Evolutionary conservation across 2,113 vertebrate genomes (phyloP).

Genomic region (Hassar affinis): DNA sequence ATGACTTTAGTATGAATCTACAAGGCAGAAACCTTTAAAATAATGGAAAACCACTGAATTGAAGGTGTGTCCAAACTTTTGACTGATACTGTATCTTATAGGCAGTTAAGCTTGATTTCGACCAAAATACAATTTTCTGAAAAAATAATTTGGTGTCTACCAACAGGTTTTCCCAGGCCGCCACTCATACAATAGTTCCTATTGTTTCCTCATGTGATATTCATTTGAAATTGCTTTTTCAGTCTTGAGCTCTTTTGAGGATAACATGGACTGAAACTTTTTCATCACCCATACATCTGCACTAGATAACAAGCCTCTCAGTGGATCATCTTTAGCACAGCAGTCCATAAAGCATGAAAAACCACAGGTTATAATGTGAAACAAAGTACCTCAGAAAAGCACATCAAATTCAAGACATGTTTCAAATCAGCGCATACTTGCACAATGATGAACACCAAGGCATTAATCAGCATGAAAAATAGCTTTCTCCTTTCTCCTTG

Average conservation of each 20-base stretch:
- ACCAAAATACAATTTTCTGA: background rate
- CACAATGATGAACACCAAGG: background rate
- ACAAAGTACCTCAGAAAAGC: background rate
- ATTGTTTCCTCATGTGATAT: constrained; percentile 46
- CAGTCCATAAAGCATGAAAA: constrained; percentile 1
- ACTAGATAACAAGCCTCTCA: constrained; percentile 7
- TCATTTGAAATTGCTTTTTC: constrained; percentile 43
- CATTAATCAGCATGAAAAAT: constrained; percentile 55
- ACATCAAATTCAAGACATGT: background rate
- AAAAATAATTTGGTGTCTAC: too few relatives aligned
- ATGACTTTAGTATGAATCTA: too few relatives aligned
- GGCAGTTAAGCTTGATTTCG: background rate
- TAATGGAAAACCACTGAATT: too few relatives aligned
- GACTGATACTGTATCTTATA: too few relatives aligned
- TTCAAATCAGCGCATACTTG: background rate
- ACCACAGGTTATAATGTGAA: background rate
- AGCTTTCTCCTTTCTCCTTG: constrained; percentile 30
- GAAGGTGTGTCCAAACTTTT: too few relatives aligned
- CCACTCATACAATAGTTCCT: background rate
- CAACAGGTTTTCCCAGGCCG: background rate
- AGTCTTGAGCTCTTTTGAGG: background rate
- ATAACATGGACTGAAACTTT: background rate
- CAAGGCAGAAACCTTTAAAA: too few relatives aligned
- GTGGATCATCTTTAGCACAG: background rate
- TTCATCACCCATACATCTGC: constrained; percentile 6